These are phyloP conservation scores for Alentia gelatinosa DNA, from an alignment of 2,888 invertebrate species.

Conservation along the genomic window DNA sequence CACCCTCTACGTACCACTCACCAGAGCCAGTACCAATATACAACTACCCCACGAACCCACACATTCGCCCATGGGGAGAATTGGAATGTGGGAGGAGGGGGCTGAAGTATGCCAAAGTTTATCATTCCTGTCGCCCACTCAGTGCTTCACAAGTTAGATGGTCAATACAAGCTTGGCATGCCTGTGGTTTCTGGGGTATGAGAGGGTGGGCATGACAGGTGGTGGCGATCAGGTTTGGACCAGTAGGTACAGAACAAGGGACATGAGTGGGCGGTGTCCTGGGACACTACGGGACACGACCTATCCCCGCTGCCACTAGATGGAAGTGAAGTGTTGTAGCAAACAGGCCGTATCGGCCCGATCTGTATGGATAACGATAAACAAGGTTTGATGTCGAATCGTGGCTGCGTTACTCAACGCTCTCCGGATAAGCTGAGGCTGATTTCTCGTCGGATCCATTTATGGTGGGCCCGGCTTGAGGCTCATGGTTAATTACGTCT, in stretches of 20 bases:
- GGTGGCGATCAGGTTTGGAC: not conserved
- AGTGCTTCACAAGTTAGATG: not conserved
- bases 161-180: not conserved
- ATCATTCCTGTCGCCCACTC: conserved; percentile 14
- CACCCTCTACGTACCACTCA: no score
- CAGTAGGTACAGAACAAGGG: not conserved
- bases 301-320: no score
- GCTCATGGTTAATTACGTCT: no score
- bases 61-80: not conserved
- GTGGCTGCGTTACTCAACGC: not conserved
- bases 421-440: not conserved
- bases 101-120: not conserved
- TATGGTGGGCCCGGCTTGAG: no score
- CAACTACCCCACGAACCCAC: no score
- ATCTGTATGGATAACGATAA: not conserved
- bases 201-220: not conserved
- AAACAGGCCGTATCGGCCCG: not conserved
- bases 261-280: no score
- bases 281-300: no score
- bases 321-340: not conserved
- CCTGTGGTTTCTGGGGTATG: not conserved
- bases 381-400: not conserved
- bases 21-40: no score
- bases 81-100: not conserved
- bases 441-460: not conserved